Evolutionary conservation across 23 tunicate genomes (phyloP), one percentile per base, ranked within the genome.

Genomic region (Aplidium turbinatum): DNA sequence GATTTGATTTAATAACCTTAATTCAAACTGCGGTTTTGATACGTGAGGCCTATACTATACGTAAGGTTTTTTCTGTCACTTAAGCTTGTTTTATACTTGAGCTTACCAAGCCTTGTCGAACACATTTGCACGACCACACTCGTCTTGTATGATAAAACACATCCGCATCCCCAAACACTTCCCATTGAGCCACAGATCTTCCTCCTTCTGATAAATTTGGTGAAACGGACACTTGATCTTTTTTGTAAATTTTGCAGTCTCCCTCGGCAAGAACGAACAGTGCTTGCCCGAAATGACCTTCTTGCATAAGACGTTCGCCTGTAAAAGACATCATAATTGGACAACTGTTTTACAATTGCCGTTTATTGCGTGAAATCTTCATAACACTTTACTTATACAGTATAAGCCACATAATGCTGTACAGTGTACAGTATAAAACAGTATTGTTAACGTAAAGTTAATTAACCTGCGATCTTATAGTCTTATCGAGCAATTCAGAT

Each of bases 291-390:
- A 39, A 23, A 27, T 67, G 33, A 19, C 60, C 69, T 58, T 81
- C 87, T 31, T 39, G 58, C 87, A 81, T 81, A 2, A 81, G 32
- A 6, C 87, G 78, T 38, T 81, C 87, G 11, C 87, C 87, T 81
- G 58, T 1, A 62, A 26, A 24, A 20, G 48, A 42, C 9, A 42
- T 9, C 48, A 42, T 42, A 9, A 9, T 42, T 42, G 9, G 9
- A 42, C 9, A 42, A 42, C 9, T 42, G 48, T 42, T 42, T 42
- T 42, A 13, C 48, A 9, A 9, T 42, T 42, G 13, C 13, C 48
- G 9, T 42, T 42, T 42, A 9, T 42, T 13, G 13, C 9, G n/a
- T n/a, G n/a, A n/a, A n/a, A n/a, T n/a, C n/a, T n/a, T n/a, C n/a
- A n/a, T n/a, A n/a, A n/a, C n/a, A n/a, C n/a, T n/a, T n/a, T n/a